Conservation (phyloP, 2,888 invertebrate genomes). For the Pachycephus smyrnensis region DNA sequence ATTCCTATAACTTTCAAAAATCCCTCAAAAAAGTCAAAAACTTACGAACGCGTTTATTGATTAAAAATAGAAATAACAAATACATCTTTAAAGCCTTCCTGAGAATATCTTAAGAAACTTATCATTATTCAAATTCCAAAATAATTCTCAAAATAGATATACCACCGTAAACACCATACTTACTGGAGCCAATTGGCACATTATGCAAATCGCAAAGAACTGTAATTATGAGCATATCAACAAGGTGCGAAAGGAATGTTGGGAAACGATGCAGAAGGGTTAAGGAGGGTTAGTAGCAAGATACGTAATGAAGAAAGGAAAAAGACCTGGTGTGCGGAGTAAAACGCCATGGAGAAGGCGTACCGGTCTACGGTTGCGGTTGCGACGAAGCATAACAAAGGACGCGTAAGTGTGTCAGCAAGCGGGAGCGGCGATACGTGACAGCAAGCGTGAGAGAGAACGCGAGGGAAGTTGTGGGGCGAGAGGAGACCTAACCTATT, state of each 20-base stretch:
- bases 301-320: background rate
- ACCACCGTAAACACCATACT: no score
- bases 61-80: no score
- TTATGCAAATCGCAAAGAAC: background rate
- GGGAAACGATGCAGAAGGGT: no score
- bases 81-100: no score
- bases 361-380: conserved; percentile 3
- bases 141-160: background rate
- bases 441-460: background rate
- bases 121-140: background rate
- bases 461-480: background rate
- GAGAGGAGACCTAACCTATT: background rate
- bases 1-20: no score
- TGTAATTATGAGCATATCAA: background rate
- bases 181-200: background rate
- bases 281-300: background rate
- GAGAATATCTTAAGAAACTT: no score
- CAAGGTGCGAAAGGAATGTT: background rate
- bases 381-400: conserved; percentile 14
- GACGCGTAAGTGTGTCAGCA: conserved; percentile 12
- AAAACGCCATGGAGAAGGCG: background rate
- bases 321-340: background rate
- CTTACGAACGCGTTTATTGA: no score
- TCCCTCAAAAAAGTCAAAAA: no score
- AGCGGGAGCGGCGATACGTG: conserved; percentile 13